These are phyloP conservation scores for Thamnophis elegans DNA, from an alignment of 2,797 vertebrate species.

Conservation along the genomic window DNA sequence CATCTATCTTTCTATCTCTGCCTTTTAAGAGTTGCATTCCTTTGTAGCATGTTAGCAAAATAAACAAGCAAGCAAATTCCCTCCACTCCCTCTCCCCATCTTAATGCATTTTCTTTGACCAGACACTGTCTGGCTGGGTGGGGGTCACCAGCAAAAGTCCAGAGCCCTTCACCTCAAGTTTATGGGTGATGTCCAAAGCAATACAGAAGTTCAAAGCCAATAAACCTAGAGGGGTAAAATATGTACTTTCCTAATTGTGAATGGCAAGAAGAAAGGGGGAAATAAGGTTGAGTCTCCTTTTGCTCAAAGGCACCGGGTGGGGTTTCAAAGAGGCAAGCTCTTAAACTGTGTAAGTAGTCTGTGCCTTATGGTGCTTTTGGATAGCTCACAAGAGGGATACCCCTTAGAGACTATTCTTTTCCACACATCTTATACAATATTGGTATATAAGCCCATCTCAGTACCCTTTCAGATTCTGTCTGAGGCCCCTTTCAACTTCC, in stretches of 20 bases:
- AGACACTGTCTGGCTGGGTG: conserved; percentile 51
- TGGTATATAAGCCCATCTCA: not conserved
- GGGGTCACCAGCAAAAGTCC: conserved; percentile 68
- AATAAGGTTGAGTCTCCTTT: conserved; percentile 16
- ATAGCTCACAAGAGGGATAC: accelerated
- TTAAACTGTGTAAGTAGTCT: conserved; percentile 44
- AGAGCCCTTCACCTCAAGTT: conserved; percentile 77
- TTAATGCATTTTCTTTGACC: conserved; percentile 42
- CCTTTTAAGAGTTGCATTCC: conserved; percentile 46
- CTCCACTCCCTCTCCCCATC: conserved; percentile 10
- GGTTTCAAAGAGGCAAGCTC: not conserved
- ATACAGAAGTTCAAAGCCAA: conserved; percentile 82
- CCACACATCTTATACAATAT: not conserved
- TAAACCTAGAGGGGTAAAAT: conserved; percentile 66
- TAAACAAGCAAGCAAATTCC: conserved; percentile 67
- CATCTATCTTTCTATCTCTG: conserved; percentile 40
- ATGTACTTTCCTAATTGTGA: conserved; percentile 55
- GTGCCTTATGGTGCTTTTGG: conserved; percentile 42
- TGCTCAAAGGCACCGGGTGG: conserved; percentile 36
- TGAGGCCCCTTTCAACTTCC: not conserved
- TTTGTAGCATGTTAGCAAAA: conserved; percentile 50
- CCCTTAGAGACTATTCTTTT: conserved; percentile 21
- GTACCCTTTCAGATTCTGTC: not conserved
- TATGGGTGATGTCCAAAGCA: conserved; percentile 80
- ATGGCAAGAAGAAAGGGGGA: conserved; percentile 16